Evolutionary conservation across 2,113 vertebrate genomes (phyloP).

Genomic region (Coturnix japonica): DNA sequence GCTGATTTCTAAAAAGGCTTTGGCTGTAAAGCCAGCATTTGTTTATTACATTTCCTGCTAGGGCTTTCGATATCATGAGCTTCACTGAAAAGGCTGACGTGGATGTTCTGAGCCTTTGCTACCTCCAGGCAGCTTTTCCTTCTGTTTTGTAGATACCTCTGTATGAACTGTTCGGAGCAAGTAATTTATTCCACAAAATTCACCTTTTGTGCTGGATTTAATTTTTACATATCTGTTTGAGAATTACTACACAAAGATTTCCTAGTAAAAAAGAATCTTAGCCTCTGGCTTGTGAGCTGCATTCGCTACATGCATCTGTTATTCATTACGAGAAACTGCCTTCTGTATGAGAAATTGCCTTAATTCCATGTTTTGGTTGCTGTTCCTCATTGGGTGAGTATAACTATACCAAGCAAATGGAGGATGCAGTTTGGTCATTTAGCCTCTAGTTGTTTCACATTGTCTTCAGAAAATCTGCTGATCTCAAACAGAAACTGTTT

Average conservation of each 20-base stretch:
- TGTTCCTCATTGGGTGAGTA: background rate
- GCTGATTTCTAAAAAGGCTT: background rate
- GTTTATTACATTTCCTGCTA: background rate
- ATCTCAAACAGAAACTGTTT: background rate
- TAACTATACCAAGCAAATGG: background rate
- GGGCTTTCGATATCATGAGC: background rate
- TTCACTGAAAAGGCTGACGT: background rate
- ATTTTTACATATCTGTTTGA: conserved; percentile 48
- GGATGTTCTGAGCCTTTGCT: background rate
- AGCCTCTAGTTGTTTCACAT: background rate
- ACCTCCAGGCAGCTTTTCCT: conserved; percentile 17
- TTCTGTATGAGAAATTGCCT: background rate
- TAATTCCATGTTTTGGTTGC: background rate
- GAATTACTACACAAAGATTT: conserved; percentile 38
- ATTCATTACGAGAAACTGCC: background rate
- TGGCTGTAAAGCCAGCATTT: background rate
- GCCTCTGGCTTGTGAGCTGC: conserved; percentile 25
- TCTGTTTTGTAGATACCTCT: background rate
- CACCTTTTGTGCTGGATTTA: conserved; percentile 10
- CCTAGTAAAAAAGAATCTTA: conserved; percentile 9
- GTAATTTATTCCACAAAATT: conserved; percentile 34
- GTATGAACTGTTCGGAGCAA: background rate
- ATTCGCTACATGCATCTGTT: background rate
- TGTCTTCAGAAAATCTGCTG: conserved; percentile 7
- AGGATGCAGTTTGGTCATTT: background rate